Conservation (phyloP, 2,888 invertebrate species). For the Drosophila falleni region DNA sequence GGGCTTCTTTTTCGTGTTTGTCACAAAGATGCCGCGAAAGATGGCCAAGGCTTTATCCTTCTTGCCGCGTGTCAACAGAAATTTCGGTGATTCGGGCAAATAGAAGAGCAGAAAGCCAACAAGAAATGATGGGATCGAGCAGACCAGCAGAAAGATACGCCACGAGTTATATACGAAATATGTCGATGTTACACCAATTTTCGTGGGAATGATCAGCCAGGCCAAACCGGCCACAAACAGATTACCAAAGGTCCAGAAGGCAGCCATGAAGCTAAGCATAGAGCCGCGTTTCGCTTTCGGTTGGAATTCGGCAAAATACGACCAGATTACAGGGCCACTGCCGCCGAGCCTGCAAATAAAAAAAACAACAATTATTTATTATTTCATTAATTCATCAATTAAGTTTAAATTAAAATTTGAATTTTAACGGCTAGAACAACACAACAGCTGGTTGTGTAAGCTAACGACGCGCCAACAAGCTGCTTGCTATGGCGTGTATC, state of each 20-base stretch:
- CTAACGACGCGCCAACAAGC: not conserved
- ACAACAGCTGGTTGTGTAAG: not conserved
- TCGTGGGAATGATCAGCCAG: conserved; percentile 90
- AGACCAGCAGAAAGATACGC: conserved; percentile 95
- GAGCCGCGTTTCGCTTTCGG: conserved; percentile 95
- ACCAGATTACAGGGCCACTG: conserved; percentile 95
- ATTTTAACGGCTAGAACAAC: not conserved
- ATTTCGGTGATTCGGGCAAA: conserved; percentile 96
- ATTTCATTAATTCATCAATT: too few species aligned
- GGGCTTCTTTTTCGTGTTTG: conserved; percentile 90
- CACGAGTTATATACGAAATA: conserved; percentile 95
- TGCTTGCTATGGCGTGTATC: not conserved
- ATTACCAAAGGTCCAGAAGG: conserved; percentile 97
- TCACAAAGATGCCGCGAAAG: conserved; percentile 92
- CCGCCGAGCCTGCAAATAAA: conserved; percentile 81
- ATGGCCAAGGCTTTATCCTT: conserved; percentile 93
- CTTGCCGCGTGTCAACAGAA: conserved; percentile 91
- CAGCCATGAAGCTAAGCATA: conserved; percentile 97
- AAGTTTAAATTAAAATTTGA: not conserved
- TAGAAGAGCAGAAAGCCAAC: conserved; percentile 93
- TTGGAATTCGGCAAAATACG: conserved; percentile 97
- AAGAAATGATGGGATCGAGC: conserved; percentile 94
- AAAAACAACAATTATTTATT: too few species aligned
- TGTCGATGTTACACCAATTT: conserved; percentile 89
- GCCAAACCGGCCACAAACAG: conserved; percentile 95